A percentile compares a stretch with the other conserved stretches of the same genome.
Evolutionary conservation across 2,888 invertebrate species (phyloP).

Genomic region (Clunio marinus): DNA sequence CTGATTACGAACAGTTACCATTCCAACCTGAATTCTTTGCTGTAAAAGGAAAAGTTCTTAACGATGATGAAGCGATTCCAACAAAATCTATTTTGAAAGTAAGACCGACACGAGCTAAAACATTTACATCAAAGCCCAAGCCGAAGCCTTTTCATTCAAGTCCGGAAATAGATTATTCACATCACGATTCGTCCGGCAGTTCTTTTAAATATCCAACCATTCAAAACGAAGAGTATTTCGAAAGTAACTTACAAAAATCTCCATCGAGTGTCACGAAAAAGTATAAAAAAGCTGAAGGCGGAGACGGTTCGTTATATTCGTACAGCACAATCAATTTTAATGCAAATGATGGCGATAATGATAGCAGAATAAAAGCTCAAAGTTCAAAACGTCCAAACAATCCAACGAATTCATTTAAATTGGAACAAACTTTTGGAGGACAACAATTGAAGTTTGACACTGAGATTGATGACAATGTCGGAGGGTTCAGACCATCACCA

Average conservation of each 20-base stretch:
- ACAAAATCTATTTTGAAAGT: background rate
- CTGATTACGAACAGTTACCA: background rate
- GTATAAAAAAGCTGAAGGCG: background rate
- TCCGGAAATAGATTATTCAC: background rate
- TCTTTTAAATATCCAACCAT: constrained; percentile 26
- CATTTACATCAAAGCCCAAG: too few relatives aligned
- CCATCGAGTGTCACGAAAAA: constrained; percentile 11
- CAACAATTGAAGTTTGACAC: constrained; percentile 20
- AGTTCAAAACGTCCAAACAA: constrained; percentile 22
- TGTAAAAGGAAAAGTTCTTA: constrained; percentile 27
- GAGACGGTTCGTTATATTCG: background rate
- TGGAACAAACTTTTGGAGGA: constrained; percentile 19
- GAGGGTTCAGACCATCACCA: constrained; percentile 46
- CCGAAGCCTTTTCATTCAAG: too few relatives aligned
- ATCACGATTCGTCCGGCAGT: background rate
- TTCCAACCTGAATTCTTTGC: constrained; percentile 34
- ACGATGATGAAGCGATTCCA: constrained; percentile 6
- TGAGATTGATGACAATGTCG: background rate
- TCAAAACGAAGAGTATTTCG: constrained; percentile 32
- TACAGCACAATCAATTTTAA: constrained; percentile 33
- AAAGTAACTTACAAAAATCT: constrained; percentile 29
- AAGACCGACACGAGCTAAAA: background rate
- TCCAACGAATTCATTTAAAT: background rate
- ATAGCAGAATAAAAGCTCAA: background rate
- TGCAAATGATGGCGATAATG: background rate